Base-by-base conservation (phyloP, 2,113 vertebrate genomes). In the Lonchura striata region DNA sequence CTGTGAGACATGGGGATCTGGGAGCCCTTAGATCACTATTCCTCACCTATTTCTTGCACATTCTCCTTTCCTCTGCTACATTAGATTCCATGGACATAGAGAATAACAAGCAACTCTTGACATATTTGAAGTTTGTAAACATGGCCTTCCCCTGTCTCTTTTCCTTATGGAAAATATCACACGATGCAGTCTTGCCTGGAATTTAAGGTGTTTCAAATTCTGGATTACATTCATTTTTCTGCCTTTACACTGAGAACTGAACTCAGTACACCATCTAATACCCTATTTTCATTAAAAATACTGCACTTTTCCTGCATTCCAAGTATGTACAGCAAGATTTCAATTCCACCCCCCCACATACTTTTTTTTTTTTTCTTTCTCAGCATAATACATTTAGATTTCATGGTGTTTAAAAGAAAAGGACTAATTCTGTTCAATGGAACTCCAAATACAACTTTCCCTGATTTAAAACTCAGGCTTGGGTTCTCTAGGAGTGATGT, bases 361-460 rank as follows among this genome's bases (percentile, higher is more conserved):
- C n/a, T n/a, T n/a, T n/a, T 53, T 9, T 2, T 19, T 44, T 46
- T 46, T 19, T 31, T 2, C 0, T 3, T 35, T 3, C 13, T 30
- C 92, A 69, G 8, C n/a, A 13, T n/a, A 78, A 47, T 33, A 68
- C 4, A 74, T 56, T 82, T 71, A 56, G 4, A 76, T 82, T 56
- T 66, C 35, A 49, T 4, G 7, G 11, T 42, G 28, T 68, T 84
- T 74, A 39, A 86, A 86, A 31, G 59, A 88, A 72, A 86, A 83
- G 1, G n/a, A 53, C 22, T 35, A 28, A 57, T 70, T 72, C 33
- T 63, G 47, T 23, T 24, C 24, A 33, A 19, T 39, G 20, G 25
- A 79, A 65, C 42, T 63, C 30, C 39, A 84, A 16, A 44, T 22
- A 77, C 25, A 75, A 56, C 9, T 18, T 37, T 35, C 17, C 10